Conservation (phyloP, 1,140 invertebrate species). For the Caenorhabditis briggsae region DNA sequence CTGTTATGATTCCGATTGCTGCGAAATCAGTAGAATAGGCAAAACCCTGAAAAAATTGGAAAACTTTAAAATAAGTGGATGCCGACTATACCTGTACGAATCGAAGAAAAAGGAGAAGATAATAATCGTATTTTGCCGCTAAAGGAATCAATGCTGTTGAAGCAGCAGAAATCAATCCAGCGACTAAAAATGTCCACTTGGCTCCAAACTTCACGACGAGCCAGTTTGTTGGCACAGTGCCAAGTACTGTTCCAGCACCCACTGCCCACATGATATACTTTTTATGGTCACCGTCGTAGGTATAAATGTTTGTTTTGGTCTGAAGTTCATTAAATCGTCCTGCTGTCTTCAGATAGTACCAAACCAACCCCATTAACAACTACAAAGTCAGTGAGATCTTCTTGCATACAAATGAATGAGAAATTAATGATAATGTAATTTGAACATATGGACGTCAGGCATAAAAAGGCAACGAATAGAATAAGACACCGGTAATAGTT, state of each 20-base stretch:
- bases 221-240: constrained; percentile 6
- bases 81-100: constrained; percentile 36
- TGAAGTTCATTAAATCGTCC: background rate
- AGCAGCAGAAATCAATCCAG: constrained; percentile 57
- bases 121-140: constrained; percentile 43
- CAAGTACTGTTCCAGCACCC: constrained; percentile 36
- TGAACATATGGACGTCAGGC: background rate
- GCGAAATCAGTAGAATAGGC: constrained; percentile 60
- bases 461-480: background rate
- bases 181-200: constrained; percentile 53
- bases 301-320: background rate
- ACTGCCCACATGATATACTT: constrained; percentile 59
- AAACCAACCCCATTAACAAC: background rate
- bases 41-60: constrained; percentile 34
- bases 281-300: background rate
- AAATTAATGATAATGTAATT: constrained; percentile 45
- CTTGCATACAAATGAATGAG: constrained; percentile 40
- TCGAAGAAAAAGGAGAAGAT: constrained; percentile 25
- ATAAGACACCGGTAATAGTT: constrained; percentile 1
- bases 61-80: background rate
- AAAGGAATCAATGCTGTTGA: constrained; percentile 58
- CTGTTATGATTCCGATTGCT: constrained; percentile 59
- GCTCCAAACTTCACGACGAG: constrained; percentile 34
- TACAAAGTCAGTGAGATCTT: background rate
- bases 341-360: background rate